Evolutionary conservation across 2,797 vertebrate species (phyloP).

Genomic region (Melanotaenia pygmaea): DNA sequence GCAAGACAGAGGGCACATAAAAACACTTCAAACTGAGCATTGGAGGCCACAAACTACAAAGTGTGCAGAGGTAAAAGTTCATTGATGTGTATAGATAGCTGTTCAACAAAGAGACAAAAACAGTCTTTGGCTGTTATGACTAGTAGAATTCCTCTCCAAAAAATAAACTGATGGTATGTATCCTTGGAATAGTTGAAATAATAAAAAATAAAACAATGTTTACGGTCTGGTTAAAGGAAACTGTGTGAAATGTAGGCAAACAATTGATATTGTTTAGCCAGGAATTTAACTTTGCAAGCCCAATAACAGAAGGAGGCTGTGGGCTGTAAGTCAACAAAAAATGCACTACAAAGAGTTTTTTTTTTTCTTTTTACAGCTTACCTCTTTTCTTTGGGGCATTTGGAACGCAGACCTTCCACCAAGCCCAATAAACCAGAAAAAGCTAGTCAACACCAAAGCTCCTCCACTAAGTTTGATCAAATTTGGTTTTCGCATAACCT

Average conservation of each 20-base stretch:
- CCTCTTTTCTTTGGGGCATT: background rate
- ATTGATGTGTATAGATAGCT: slow-evolving; percentile 77
- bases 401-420: background rate
- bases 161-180: slow-evolving; percentile 56
- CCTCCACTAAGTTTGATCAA: background rate
- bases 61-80: slow-evolving; percentile 31
- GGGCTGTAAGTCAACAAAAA: background rate
- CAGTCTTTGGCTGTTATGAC: slow-evolving; percentile 75
- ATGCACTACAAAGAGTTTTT: background rate
- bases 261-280: slow-evolving; percentile 58
- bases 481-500: background rate
- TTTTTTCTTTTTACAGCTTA: background rate
- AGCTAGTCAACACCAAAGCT: background rate
- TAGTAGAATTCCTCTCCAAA: slow-evolving; percentile 69
- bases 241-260: slow-evolving; percentile 54
- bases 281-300: slow-evolving; percentile 39
- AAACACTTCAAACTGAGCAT: slow-evolving; percentile 59
- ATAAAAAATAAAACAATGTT: slow-evolving; percentile 66
- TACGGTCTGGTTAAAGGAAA: slow-evolving; percentile 55
- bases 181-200: slow-evolving; percentile 39
- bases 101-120: slow-evolving; percentile 65
- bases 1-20: slow-evolving; percentile 52
- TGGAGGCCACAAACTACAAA: slow-evolving; percentile 45
- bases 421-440: background rate
- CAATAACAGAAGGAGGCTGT: background rate